Base-by-base conservation (phyloP, 1,140 invertebrate species). In the Drosophila malerkotliana region DNA sequence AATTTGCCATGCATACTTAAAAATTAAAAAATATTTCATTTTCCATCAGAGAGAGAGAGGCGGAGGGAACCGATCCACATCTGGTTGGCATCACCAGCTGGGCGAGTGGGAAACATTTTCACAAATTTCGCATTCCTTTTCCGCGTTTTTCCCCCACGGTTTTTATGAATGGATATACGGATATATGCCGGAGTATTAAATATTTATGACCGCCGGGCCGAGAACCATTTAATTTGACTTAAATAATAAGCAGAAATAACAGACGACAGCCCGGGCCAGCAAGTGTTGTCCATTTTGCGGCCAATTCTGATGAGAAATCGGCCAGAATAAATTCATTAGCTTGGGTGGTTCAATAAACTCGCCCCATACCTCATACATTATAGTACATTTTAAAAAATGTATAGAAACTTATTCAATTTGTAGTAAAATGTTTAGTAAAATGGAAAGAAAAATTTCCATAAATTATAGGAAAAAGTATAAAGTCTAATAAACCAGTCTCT, bases 141-240 rank as follows among this genome's bases (percentile, higher is more conserved):
- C 30, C 15, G 14, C 15, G 14, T 8, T 45, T 7, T 3, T 18
- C 44, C 18, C 18, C 18, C 21, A 12, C 5, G n/a, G 15, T 1
- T 71, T 87, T 85, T 87, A 76, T 87, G 82, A 87, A 87, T 87
- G 79, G 74, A 80, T 80, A 28, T 28, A 28, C 7, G 26, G 26
- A 28, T 28, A 28, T 28, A 76, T 69, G 83, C 64, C 66, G 52
- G 28, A 26, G 49, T 52, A 64, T 69, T 69, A 88, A 88, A 82
- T 75, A 87, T 88, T 87, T 88, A 87, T 87, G 82, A 59, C 51
- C 51, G 52, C 39, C 44, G 37, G 8, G 60, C 63, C n/a, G 26
- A 74, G 41, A 44, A 37, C 32, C 66, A 82, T 85, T 82, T 85
- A 72, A 85, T 87, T 82, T 88, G 83, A 82, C 82, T 88, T 82